Conservation (phyloP, 2,113 vertebrate species). For the Laticauda colubrina region DNA sequence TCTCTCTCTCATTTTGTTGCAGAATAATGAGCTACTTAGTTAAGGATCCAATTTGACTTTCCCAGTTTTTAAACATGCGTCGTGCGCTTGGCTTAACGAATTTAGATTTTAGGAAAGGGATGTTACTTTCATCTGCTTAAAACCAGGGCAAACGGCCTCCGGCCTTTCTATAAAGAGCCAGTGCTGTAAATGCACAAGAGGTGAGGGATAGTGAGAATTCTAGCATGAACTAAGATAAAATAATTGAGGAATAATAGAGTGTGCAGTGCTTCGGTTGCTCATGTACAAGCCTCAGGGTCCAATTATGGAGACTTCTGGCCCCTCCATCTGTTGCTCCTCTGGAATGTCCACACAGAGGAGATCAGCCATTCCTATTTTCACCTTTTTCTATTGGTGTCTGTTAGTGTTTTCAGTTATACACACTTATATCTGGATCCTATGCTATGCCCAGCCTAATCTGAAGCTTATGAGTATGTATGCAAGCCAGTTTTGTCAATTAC, state of each 20-base stretch:
- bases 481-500: neutral
- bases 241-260: neutral
- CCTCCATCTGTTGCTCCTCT: neutral
- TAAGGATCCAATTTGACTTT: slow-evolving; percentile 40
- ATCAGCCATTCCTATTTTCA: neutral
- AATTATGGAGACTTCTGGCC: neutral
- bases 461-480: neutral
- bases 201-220: neutral
- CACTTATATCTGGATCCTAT: neutral
- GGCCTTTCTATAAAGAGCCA: neutral
- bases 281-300: neutral
- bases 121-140: neutral
- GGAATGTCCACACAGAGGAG: neutral
- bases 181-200: neutral
- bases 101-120: neutral
- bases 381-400: neutral
- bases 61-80: slow-evolving; percentile 23
- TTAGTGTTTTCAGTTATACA: neutral
- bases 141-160: neutral
- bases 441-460: neutral
- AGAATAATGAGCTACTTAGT: slow-evolving; percentile 20
- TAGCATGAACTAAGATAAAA: neutral
- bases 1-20: neutral
- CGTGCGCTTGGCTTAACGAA: slow-evolving; percentile 15
- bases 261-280: neutral